phyloP scores from a whole-genome alignment of 2,888 invertebrate genomes.

The Sinotaia quadrata region DNA sequence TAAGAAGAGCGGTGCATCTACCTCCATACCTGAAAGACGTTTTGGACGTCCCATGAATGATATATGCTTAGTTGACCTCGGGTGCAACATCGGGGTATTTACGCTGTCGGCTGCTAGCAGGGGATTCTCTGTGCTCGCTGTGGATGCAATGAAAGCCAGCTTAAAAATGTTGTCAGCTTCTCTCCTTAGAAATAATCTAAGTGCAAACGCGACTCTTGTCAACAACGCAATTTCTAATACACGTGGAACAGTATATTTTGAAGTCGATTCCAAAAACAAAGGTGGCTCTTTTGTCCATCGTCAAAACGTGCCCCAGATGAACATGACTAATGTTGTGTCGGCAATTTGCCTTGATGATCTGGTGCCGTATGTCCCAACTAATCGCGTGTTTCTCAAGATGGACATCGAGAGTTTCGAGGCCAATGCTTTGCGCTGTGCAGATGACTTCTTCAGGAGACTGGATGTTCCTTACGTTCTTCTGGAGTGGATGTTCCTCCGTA shows the following conservation, averaged over 20 bases:
- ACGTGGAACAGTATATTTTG: neutral
- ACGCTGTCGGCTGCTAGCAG: neutral
- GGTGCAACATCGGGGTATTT: constrained; percentile 9
- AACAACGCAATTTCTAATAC: constrained; percentile 1
- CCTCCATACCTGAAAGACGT: too few relatives aligned
- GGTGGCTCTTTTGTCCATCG: too few relatives aligned
- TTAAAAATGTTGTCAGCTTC: neutral
- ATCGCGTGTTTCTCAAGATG: too few relatives aligned
- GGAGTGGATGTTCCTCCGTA: constrained; percentile 12
- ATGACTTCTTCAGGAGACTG: constrained; percentile 1
- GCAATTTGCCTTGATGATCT: constrained; percentile 4
- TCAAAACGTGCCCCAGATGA: too few relatives aligned
- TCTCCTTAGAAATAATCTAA: neutral
- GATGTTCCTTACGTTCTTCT: constrained; percentile 12
- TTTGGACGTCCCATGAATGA: too few relatives aligned
- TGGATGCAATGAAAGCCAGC: neutral
- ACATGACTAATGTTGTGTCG: too few relatives aligned
- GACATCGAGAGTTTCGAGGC: too few relatives aligned
- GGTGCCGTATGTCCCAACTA: neutral
- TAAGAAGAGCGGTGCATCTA: too few relatives aligned
- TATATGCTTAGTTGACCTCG: neutral
- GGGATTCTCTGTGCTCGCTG: neutral
- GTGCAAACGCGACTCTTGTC: neutral
- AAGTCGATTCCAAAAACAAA: too few relatives aligned
- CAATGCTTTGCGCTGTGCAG: neutral